Percentiles rank a stretch among this genome's conserved stretches.
phyloP scores from a whole-genome alignment of 2,797 vertebrate genomes.

The Coluber constrictor region DNA sequence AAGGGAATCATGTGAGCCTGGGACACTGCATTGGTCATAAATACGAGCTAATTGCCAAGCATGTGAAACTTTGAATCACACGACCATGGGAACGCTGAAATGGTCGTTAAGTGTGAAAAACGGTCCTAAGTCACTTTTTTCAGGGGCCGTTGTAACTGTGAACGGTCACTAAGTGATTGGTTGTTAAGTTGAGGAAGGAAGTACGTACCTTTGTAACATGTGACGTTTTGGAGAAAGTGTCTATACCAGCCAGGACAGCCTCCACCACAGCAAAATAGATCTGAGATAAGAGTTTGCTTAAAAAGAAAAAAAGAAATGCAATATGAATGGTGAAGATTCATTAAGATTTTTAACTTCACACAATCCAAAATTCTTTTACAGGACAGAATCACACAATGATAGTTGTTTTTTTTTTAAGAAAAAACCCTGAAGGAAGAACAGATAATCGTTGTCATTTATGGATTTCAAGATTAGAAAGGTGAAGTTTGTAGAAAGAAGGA shows the following conservation, averaged over 20 bases:
- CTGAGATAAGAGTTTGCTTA: constrained; percentile 83
- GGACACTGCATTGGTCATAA: background rate
- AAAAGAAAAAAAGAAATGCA: constrained; percentile 23
- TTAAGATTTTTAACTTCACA: background rate
- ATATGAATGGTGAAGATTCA: background rate
- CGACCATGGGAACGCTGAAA: background rate
- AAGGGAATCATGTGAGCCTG: background rate
- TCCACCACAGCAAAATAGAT: constrained; percentile 89
- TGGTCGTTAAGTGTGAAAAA: background rate
- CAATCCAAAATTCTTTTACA: background rate
- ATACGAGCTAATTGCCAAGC: background rate
- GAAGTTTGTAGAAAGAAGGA: background rate
- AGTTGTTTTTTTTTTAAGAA: background rate
- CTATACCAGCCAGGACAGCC: constrained; percentile 90
- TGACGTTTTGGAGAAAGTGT: constrained; percentile 85
- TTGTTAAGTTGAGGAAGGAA: constrained; percentile 10
- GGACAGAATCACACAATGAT: background rate
- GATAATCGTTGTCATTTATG: background rate
- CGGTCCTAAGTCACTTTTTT: background rate
- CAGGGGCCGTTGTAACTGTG: background rate
- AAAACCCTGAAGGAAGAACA: background rate
- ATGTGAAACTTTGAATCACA: background rate
- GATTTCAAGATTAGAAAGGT: background rate
- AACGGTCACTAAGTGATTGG: background rate
- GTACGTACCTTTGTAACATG: constrained; percentile 82